Percentiles rank a stretch among this genome's conserved stretches.
These are phyloP conservation scores for Habroteleia sp. DNA, from an alignment of 2,888 invertebrate genomes.

Conservation along the genomic window DNA sequence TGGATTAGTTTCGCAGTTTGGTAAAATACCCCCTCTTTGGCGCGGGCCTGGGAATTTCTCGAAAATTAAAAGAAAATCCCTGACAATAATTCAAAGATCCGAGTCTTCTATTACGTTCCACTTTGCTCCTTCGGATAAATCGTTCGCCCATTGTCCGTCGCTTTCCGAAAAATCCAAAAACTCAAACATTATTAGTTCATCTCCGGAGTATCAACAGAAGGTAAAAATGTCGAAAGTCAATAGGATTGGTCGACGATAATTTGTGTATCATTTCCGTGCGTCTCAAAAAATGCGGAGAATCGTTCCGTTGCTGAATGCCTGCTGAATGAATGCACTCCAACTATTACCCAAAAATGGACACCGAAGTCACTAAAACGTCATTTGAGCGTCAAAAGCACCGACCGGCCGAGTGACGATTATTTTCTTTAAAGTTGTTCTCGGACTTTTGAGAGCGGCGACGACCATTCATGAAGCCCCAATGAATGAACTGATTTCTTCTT, in stretches of 20 bases:
- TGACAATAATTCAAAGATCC: conserved; percentile 21
- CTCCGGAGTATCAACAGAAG: conserved; percentile 49
- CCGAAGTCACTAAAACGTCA: conserved; percentile 69
- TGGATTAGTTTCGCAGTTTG: conserved; percentile 10
- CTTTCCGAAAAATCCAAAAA: not conserved
- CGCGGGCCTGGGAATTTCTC: conserved; percentile 16
- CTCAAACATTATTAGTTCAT: conserved; percentile 49
- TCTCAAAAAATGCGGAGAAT: conserved; percentile 8
- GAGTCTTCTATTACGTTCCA: conserved; percentile 25
- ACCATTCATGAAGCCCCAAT: conserved; percentile 58
- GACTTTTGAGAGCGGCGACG: conserved; percentile 53
- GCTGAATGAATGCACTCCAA: conserved; percentile 52
- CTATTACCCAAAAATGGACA: conserved; percentile 56
- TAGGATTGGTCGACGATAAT: conserved; percentile 41
- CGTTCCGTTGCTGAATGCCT: conserved; percentile 7
- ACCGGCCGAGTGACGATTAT: conserved; percentile 62
- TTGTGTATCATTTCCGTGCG: conserved; percentile 56
- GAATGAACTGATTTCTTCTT: conserved; percentile 51
- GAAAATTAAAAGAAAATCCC: conserved; percentile 13
- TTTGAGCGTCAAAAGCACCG: conserved; percentile 73
- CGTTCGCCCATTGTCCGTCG: not conserved
- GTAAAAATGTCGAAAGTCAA: conserved; percentile 31
- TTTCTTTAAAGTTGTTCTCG: conserved; percentile 38
- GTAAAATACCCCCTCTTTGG: not conserved
- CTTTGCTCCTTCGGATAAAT: conserved; percentile 22